phyloP scores from a whole-genome alignment of 2,888 invertebrate genomes.

The Frankliniella intonsa region DNA sequence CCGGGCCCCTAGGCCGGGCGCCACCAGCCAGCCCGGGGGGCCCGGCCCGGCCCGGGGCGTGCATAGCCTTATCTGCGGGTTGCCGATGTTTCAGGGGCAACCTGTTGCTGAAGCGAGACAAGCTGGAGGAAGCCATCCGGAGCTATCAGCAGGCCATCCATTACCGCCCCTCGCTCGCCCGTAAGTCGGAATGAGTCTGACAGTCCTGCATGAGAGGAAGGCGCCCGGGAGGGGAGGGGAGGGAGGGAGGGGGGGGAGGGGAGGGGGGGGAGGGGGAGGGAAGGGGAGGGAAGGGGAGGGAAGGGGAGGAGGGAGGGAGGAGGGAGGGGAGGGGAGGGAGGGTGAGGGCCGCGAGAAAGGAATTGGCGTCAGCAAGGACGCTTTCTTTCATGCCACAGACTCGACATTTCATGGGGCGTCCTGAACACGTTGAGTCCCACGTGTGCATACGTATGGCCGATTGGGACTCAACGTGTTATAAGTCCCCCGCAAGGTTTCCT shows the following conservation, averaged over 20 bases:
- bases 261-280: background rate
- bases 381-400: background rate
- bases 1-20: background rate
- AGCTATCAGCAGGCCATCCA: conserved; percentile 87
- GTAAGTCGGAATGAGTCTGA: conserved; percentile 57
- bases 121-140: conserved; percentile 79
- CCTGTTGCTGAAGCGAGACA: conserved; percentile 79
- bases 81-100: conserved; percentile 72
- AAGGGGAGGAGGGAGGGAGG: conserved; percentile 11
- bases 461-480: no score
- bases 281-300: no score
- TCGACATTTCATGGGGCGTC: background rate
- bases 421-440: no score
- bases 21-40: background rate
- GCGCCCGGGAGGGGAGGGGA: conserved; percentile 1
- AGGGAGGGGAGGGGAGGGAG: conserved; percentile 5
- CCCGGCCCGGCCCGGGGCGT: conserved; percentile 8
- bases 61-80: conserved; percentile 21
- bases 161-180: conserved; percentile 84
- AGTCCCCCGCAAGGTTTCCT: background rate
- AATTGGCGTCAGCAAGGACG: no score
- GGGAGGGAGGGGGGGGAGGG: conserved; percentile 4
- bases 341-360: background rate
- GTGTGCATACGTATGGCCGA: no score
- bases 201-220: background rate